Evolutionary conservation across 2,888 invertebrate genomes (phyloP).

Genomic region (Iselma pallidipennis): DNA sequence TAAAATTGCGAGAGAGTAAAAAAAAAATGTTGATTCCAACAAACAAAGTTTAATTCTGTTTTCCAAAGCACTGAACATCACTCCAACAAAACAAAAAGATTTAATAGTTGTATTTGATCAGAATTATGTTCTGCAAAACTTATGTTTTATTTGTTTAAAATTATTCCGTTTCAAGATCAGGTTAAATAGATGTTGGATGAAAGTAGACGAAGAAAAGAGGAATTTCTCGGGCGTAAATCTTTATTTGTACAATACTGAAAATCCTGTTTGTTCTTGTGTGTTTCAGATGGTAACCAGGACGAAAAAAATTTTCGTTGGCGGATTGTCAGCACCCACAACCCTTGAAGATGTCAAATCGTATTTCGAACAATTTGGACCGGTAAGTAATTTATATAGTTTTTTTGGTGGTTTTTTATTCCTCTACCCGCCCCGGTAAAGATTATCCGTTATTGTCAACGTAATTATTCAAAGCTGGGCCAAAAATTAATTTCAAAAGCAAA

Average conservation of each 20-base stretch:
- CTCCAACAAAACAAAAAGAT: neutral
- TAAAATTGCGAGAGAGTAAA: neutral
- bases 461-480: constrained; percentile 9
- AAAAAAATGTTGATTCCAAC: neutral
- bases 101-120: constrained; percentile 38
- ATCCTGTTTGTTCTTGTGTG: constrained; percentile 30
- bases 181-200: neutral
- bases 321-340: constrained; percentile 98
- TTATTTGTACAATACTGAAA: neutral
- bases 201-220: neutral
- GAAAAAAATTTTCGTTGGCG: constrained; percentile 99
- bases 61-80: neutral
- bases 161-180: constrained; percentile 14
- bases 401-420: neutral
- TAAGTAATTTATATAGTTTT: constrained; percentile 62
- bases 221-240: neutral
- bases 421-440: neutral
- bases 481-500: constrained; percentile 14
- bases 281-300: constrained; percentile 99
- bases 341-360: constrained; percentile 99
- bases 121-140: constrained; percentile 28
- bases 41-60: neutral
- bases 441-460: neutral
- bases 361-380: constrained; percentile 99
- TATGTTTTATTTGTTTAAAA: constrained; percentile 36